A percentile compares a stretch with the other conserved stretches of the same genome.
Conservation (phyloP, 2,888 invertebrate species). For the Eilema caniola region DNA sequence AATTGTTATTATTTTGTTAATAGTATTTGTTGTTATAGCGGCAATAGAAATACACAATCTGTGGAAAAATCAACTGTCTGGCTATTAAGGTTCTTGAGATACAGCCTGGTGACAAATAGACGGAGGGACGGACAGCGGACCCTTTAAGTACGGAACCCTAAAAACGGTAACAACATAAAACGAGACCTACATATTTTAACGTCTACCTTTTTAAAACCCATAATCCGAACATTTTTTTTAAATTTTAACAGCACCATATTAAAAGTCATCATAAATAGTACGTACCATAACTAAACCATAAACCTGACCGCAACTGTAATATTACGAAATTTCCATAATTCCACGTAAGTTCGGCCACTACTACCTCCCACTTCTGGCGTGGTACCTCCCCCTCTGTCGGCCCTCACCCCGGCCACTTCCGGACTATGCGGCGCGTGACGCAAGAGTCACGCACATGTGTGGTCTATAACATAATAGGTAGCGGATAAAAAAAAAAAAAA, state of each 20-base stretch:
- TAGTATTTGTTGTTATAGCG: too few relatives aligned
- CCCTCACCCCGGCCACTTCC: slow-evolving; percentile 63
- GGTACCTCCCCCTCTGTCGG: slow-evolving; percentile 8
- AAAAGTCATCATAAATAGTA: slow-evolving; percentile 13
- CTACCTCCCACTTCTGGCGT: slow-evolving; percentile 20
- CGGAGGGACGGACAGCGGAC: too few relatives aligned
- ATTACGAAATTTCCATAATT: slow-evolving; percentile 65
- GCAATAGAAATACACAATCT: too few relatives aligned
- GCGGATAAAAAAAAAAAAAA: too few relatives aligned
- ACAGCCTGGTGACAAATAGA: too few relatives aligned
- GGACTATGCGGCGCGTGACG: slow-evolving; percentile 69
- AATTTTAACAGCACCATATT: slow-evolving; percentile 5
- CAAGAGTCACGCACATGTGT: slow-evolving; percentile 62
- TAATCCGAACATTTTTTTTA: neutral
- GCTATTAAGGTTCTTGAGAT: too few relatives aligned
- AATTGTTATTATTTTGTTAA: too few relatives aligned
- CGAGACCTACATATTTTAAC: neutral
- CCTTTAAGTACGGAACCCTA: too few relatives aligned
- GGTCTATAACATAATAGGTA: slow-evolving; percentile 37
- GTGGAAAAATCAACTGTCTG: too few relatives aligned
- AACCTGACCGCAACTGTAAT: slow-evolving; percentile 52
- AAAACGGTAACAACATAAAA: too few relatives aligned
- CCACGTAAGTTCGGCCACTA: slow-evolving; percentile 42
- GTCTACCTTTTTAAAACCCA: neutral
- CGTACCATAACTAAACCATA: slow-evolving; percentile 27